phyloP scores from a whole-genome alignment of 2,888 invertebrate genomes.

The Mycalesis mineus region DNA sequence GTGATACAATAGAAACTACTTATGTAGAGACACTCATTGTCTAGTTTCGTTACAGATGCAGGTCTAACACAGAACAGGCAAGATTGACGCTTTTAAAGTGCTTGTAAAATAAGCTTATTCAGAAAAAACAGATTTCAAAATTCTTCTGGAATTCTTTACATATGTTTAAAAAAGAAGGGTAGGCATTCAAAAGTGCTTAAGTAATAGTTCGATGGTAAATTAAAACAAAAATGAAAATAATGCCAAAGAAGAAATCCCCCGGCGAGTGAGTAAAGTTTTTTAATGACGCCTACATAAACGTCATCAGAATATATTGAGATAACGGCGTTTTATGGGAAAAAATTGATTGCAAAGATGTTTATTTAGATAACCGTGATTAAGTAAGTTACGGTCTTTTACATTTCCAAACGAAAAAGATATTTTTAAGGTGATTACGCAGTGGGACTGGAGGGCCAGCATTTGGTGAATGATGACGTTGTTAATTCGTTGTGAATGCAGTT shows the following conservation, averaged over 20 bases:
- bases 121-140: too few species aligned
- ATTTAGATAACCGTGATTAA: slow-evolving; percentile 6
- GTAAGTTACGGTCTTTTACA: slow-evolving; percentile 8
- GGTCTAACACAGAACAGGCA: too few species aligned
- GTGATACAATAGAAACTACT: too few species aligned
- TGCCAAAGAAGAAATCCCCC: slow-evolving; percentile 14
- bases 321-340: slow-evolving; percentile 11
- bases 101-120: too few species aligned
- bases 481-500: too few species aligned
- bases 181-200: not conserved
- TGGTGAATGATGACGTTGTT: not conserved
- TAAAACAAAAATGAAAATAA: slow-evolving; percentile 18
- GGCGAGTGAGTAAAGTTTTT: slow-evolving; percentile 2
- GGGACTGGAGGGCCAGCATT: not conserved
- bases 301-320: slow-evolving; percentile 9
- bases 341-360: slow-evolving; percentile 7
- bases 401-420: not conserved
- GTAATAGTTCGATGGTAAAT: slow-evolving; percentile 3
- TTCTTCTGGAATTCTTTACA: too few species aligned
- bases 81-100: too few species aligned
- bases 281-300: slow-evolving; percentile 10
- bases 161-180: too few species aligned
- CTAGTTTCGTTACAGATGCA: too few species aligned
- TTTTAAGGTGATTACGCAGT: not conserved
- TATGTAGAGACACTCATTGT: too few species aligned